Evolutionary conservation across 2,888 invertebrate species (phyloP), one percentile per base, ranked within the genome.

Genomic region (Sipha maydis): DNA sequence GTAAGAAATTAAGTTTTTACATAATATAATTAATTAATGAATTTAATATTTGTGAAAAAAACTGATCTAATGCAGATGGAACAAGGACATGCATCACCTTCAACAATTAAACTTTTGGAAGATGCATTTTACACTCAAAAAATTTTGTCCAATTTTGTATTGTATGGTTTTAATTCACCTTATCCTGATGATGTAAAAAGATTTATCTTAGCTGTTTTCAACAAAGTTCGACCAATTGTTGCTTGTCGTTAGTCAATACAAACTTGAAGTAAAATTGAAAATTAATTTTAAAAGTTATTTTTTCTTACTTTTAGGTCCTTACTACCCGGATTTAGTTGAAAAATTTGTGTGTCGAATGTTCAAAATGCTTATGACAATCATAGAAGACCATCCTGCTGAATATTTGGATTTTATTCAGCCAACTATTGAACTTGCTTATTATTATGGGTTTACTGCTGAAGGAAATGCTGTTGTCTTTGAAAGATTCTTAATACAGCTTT

Each of bases 361-460:
- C 56, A 98, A 98, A 94, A 95, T 97, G 89, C 93, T 97, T 25
- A 92, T 95, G 75, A 96, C 96, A 84, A 94, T 97, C 31, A 92
- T 97, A 89, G 95, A 96, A 90, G 93, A 93, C 56, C 96, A 97
- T 91, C 96, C 97, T 0, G 93, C 95, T 90, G 96, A 96, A 7
- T 98, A 95, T 91, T 94, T 96, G 89, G 95, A 96, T 90, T 95
- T 97, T 77, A 95, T 98, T 89, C 93, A 95, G 79, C 94, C 95
- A 1, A 95, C 96, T 0, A 92, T 98, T 89, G 96, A 97, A 91
- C 96, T 97, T 90, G 94, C 96, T 9, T 94, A 96, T 80, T 96
- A 95, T 92, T 97, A 96, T 92, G 95, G 97, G 90, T 98, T 98
- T 92, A 96, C 97, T 4, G 95, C 96, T 90, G 95, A 95, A 90